phyloP scores from a whole-genome alignment of 2,888 invertebrate species.

The Cactoblastis cactorum region DNA sequence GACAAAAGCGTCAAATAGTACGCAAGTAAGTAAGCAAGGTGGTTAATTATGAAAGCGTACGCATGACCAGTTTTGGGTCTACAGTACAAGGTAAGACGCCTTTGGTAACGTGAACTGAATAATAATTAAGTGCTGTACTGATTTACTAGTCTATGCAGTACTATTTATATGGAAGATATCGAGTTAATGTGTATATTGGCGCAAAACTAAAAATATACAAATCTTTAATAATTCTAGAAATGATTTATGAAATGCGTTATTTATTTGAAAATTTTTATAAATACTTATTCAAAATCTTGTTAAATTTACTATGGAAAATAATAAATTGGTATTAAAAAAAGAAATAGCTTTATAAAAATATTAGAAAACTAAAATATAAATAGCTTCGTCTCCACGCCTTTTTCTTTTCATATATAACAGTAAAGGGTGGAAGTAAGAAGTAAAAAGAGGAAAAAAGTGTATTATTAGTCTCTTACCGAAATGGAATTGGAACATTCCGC shows the following conservation, averaged over 20 bases:
- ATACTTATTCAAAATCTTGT: too few relatives aligned
- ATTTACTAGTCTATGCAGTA: background rate
- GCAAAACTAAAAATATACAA: too few relatives aligned
- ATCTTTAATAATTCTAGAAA: too few relatives aligned
- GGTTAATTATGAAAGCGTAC: constrained; percentile 12
- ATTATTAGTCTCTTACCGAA: constrained; percentile 79
- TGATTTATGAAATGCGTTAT: too few relatives aligned
- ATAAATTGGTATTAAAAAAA: too few relatives aligned
- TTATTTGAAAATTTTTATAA: too few relatives aligned
- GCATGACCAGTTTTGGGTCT: constrained; percentile 4
- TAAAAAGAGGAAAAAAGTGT: constrained; percentile 77
- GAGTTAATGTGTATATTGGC: too few relatives aligned
- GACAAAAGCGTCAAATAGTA: constrained; percentile 8
- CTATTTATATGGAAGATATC: background rate
- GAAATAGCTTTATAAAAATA: too few relatives aligned
- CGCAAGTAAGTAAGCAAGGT: constrained; percentile 7
- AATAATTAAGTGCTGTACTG: background rate
- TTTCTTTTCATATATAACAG: constrained; percentile 65
- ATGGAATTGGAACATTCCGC: constrained; percentile 78
- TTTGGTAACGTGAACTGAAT: constrained; percentile 4
- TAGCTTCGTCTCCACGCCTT: constrained; percentile 41
- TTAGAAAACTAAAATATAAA: background rate
- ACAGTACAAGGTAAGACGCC: constrained; percentile 2
- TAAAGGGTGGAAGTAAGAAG: constrained; percentile 78
- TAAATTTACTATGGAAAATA: too few relatives aligned